Conservation (phyloP, 1,140 invertebrate species). For the Drosophila bifasciata region DNA sequence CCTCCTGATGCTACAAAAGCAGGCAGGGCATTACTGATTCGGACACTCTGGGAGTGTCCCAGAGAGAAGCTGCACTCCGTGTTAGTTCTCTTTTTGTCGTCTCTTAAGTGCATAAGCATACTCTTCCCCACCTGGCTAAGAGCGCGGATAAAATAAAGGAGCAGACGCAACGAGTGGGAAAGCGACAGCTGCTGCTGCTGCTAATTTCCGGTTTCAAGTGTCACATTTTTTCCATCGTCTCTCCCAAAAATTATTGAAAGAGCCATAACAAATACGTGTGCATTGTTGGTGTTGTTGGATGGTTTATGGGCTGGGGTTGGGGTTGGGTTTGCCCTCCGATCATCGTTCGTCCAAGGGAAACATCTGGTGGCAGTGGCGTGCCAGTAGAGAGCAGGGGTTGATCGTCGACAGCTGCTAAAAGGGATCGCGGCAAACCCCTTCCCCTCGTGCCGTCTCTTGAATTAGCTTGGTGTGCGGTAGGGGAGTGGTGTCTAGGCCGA, state of each 20-base stretch:
- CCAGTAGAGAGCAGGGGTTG: not conserved
- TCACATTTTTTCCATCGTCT: constrained; percentile 55
- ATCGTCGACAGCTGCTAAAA: constrained; percentile 70
- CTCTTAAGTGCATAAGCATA: not conserved
- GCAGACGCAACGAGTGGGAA: constrained; percentile 28
- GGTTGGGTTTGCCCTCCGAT: constrained; percentile 35
- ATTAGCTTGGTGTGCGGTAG: constrained; percentile 15
- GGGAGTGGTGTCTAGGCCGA: not conserved
- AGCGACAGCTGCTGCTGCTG: constrained; percentile 63
- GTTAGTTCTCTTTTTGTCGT: not conserved
- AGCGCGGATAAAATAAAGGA: not conserved
- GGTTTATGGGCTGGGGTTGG: constrained; percentile 67
- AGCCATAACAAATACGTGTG: constrained; percentile 70
- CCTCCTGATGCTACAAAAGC: too few relatives aligned
- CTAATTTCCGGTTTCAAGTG: constrained; percentile 81
- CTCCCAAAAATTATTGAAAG: constrained; percentile 71
- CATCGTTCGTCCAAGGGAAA: constrained; percentile 41
- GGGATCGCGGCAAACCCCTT: constrained; percentile 42
- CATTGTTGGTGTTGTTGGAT: constrained; percentile 59
- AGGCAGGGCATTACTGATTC: too few relatives aligned
- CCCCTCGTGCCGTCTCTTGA: constrained; percentile 3
- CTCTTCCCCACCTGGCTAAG: constrained; percentile 21
- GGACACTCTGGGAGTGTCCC: too few relatives aligned
- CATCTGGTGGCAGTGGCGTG: constrained; percentile 57
- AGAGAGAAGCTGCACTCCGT: too few relatives aligned